phyloP scores from a whole-genome alignment of 2,888 invertebrate species.

The Ophion ellenae region DNA sequence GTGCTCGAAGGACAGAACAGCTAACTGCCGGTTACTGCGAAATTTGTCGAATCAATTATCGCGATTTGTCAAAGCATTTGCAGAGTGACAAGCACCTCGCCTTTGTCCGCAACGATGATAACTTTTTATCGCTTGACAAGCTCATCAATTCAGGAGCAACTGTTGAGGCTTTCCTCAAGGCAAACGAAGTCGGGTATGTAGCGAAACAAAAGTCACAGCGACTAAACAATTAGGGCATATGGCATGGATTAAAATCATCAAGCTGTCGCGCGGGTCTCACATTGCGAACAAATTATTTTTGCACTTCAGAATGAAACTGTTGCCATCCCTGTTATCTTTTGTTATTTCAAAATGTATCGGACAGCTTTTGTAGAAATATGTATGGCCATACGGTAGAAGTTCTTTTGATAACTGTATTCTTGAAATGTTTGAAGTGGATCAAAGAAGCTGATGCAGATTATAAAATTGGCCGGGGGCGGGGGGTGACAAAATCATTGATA shows the following conservation, averaged over 20 bases:
- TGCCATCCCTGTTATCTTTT: too few species aligned
- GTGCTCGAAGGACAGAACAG: conserved; percentile 82
- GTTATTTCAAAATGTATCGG: too few species aligned
- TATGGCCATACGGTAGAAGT: too few species aligned
- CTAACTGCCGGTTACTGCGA: conserved; percentile 89
- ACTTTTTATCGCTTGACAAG: conserved; percentile 90
- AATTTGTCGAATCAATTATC: conserved; percentile 91
- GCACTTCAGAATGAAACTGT: too few species aligned
- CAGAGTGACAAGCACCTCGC: conserved; percentile 90
- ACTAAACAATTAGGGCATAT: not conserved
- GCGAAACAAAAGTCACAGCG: not conserved
- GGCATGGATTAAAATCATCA: not conserved
- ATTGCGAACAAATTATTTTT: too few species aligned
- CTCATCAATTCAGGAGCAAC: conserved; percentile 89
- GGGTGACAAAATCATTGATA: too few species aligned
- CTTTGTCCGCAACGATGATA: conserved; percentile 90
- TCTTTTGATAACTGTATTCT: too few species aligned
- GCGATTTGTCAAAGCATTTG: conserved; percentile 88
- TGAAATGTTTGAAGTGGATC: too few species aligned
- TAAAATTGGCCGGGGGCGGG: too few species aligned
- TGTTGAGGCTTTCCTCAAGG: conserved; percentile 88
- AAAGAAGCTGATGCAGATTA: too few species aligned
- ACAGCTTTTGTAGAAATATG: too few species aligned
- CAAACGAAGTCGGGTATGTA: conserved; percentile 81
- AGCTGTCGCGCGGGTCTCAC: not conserved